These are phyloP conservation scores for Mixornis gularis DNA, from an alignment of 2,113 vertebrate genomes.

Conservation along the genomic window DNA sequence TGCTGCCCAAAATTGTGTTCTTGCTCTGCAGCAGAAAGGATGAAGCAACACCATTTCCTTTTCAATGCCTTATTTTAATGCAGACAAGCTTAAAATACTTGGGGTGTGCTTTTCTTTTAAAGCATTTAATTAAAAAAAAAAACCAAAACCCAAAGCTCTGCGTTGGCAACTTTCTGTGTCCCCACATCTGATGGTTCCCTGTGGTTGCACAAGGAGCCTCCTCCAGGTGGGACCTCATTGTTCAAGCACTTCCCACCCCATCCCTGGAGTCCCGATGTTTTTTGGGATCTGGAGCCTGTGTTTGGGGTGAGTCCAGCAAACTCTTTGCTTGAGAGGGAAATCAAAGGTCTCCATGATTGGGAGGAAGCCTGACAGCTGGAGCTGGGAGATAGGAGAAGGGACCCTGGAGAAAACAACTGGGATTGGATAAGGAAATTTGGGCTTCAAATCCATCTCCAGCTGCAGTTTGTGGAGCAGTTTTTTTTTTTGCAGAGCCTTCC, in stretches of 20 bases:
- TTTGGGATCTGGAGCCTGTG: neutral
- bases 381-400: neutral
- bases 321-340: neutral
- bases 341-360: neutral
- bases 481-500: neutral
- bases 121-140: neutral
- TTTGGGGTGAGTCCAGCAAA: neutral
- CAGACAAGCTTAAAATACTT: neutral
- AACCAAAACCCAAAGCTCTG: neutral
- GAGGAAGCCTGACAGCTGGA: neutral
- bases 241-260: neutral
- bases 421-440: neutral
- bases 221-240: neutral
- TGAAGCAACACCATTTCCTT: neutral
- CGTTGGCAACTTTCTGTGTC: neutral
- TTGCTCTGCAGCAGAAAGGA: neutral
- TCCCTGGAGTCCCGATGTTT: neutral
- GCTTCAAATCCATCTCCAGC: neutral
- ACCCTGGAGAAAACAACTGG: neutral
- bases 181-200: accelerated
- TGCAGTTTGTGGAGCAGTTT: neutral
- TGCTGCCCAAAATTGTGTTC: neutral
- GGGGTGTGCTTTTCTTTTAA: neutral
- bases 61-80: neutral
- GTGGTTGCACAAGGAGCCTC: neutral